Evolutionary conservation across 2,888 invertebrate species (phyloP).

Genomic region (Lithophane leautieri): DNA sequence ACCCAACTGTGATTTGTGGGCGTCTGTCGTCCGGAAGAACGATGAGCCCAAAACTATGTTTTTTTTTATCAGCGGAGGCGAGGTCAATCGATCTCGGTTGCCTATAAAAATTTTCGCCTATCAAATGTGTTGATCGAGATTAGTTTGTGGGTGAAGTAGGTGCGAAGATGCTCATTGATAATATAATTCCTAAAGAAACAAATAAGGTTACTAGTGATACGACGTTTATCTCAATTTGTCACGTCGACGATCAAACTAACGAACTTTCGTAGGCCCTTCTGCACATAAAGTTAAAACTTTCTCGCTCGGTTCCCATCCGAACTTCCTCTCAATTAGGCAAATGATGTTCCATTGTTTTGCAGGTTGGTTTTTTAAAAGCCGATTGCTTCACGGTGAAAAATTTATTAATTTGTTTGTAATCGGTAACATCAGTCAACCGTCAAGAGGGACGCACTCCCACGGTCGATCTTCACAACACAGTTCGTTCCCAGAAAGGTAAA

Average conservation of each 20-base stretch:
- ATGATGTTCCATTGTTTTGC: conserved; percentile 72
- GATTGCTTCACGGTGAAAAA: conserved; percentile 75
- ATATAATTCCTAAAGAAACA: conserved; percentile 69
- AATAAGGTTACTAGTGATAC: conserved; percentile 66
- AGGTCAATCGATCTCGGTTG: conserved; percentile 77
- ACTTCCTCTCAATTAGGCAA: conserved; percentile 74
- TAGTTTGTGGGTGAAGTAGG: conserved; percentile 73
- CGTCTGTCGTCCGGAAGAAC: conserved; percentile 77
- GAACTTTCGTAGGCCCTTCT: conserved; percentile 59
- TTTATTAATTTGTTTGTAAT: conserved; percentile 84
- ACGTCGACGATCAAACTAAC: conserved; percentile 55
- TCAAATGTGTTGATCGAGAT: conserved; percentile 71
- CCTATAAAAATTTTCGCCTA: conserved; percentile 77
- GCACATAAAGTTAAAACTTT: conserved; percentile 59
- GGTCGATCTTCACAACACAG: conserved; percentile 74
- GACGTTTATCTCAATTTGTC: conserved; percentile 66
- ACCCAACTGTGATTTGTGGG: conserved; percentile 78
- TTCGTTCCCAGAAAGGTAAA: conserved; percentile 76
- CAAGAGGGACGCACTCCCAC: conserved; percentile 83
- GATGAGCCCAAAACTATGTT: conserved; percentile 73
- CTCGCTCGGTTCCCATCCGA: conserved; percentile 51
- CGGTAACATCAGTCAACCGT: conserved; percentile 88
- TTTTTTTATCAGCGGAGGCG: conserved; percentile 73
- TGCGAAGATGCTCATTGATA: conserved; percentile 75
- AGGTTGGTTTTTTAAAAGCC: conserved; percentile 66